Evolutionary conservation across 2,113 vertebrate species (phyloP).

Genomic region (Apistogramma diplotaenia): DNA sequence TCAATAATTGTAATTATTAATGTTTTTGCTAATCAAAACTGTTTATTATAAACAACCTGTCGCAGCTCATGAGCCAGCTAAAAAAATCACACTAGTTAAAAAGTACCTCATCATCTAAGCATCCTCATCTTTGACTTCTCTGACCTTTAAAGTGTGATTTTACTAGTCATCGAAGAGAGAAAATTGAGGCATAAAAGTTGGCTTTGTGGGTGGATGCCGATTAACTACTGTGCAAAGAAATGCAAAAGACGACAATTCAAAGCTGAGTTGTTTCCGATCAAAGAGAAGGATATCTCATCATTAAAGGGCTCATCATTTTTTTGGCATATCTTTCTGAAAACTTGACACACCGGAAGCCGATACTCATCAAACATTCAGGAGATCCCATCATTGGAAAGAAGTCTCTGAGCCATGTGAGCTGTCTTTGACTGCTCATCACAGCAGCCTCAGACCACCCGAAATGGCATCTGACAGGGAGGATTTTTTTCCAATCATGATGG

Average conservation of each 20-base stretch:
- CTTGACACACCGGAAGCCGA: background rate
- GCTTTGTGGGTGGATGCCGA: background rate
- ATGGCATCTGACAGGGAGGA: constrained; percentile 35
- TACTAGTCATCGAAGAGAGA: background rate
- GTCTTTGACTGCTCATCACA: constrained; percentile 38
- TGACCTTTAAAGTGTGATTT: background rate
- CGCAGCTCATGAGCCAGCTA: background rate
- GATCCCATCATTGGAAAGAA: background rate
- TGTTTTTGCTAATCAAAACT: background rate
- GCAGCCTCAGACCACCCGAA: constrained; percentile 18
- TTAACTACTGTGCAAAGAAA: background rate
- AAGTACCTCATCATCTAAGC: background rate
- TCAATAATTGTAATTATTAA: background rate
- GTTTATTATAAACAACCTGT: background rate
- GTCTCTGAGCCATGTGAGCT: constrained; percentile 17
- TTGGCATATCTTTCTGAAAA: background rate
- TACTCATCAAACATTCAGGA: constrained; percentile 48
- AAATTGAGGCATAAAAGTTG: background rate
- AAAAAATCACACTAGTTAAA: background rate
- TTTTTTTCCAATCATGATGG: constrained; percentile 20
- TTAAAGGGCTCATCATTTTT: background rate
- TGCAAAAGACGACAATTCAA: background rate
- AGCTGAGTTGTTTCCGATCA: background rate
- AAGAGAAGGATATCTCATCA: background rate
- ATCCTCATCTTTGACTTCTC: background rate